Evolutionary conservation across 1,140 invertebrate genomes (phyloP).

Genomic region (Callitettix versicolor): DNA sequence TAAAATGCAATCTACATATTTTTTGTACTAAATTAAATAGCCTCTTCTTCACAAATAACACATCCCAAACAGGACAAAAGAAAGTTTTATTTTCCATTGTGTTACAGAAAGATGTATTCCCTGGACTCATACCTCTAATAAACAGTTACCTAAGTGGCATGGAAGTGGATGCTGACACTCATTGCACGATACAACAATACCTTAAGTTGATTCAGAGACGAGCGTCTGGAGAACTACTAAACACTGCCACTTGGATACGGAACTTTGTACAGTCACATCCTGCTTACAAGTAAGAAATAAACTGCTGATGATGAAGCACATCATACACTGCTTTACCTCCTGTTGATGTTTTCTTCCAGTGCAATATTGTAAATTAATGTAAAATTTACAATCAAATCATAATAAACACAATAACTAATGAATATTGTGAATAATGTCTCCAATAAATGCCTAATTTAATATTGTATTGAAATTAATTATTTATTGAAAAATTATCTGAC

Average conservation of each 20-base stretch:
- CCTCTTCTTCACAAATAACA: no score
- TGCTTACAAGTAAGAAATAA: constrained; percentile 68
- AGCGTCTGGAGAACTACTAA: constrained; percentile 75
- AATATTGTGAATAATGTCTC: background rate
- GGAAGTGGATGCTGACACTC: constrained; percentile 92
- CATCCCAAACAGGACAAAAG: no score
- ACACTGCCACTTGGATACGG: constrained; percentile 86
- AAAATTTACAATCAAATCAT: background rate
- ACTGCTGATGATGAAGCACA: background rate
- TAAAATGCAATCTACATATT: no score
- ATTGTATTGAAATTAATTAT: no score
- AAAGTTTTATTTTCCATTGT: no score
- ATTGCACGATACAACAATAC: constrained; percentile 95
- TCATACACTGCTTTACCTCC: no score
- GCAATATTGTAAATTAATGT: no score
- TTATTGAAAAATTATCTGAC: no score
- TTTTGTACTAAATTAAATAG: no score
- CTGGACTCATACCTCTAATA: constrained; percentile 88
- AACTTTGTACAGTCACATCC: constrained; percentile 82
- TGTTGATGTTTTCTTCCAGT: no score
- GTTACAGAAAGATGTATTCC: constrained; percentile 70
- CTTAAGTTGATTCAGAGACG: constrained; percentile 85
- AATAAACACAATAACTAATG: background rate
- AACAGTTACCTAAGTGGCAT: constrained; percentile 85
- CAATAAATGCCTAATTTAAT: no score